Percentiles rank a stretch among this genome's conserved stretches.
Evolutionary conservation across 1,140 invertebrate genomes (phyloP).

Genomic region (Doryteuthis pealeii): DNA sequence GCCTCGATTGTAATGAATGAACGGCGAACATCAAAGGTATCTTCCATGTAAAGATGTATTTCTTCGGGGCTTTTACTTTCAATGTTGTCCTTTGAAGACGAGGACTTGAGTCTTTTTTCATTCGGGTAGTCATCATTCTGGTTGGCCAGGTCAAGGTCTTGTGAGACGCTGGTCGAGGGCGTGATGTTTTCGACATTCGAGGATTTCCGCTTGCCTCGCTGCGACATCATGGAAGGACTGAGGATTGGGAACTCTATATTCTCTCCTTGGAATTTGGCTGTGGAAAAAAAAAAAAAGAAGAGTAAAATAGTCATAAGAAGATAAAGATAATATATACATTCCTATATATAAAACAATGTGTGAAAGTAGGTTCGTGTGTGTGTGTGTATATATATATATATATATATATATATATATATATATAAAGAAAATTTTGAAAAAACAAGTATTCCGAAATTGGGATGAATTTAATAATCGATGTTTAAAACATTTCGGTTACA

Average conservation of each 20-base stretch:
- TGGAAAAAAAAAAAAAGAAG: background rate
- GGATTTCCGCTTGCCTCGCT: conserved; percentile 4
- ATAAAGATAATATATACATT: background rate
- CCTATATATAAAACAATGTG: too few species aligned
- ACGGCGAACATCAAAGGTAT: conserved; percentile 49
- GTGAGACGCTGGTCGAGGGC: conserved; percentile 13
- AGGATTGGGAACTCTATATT: background rate
- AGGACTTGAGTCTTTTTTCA: conserved; percentile 37
- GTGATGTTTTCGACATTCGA: background rate
- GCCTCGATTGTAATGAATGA: conserved; percentile 51
- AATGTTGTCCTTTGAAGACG: conserved; percentile 20
- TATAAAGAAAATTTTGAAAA: too few species aligned
- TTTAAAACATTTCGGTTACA: too few species aligned
- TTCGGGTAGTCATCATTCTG: conserved; percentile 23
- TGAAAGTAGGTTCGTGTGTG: too few species aligned
- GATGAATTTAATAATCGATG: too few species aligned
- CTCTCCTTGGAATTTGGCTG: background rate
- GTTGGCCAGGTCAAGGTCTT: conserved; percentile 10
- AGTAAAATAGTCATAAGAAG: background rate
- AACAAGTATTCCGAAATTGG: too few species aligned
- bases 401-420: too few species aligned
- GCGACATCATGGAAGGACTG: conserved; percentile 5
- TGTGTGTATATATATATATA: too few species aligned
- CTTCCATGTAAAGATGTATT: conserved; percentile 47
- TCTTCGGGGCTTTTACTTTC: conserved; percentile 41